Evolutionary conservation across 92 coral and sea anemone genomes (phyloP).

Genomic region (Chrysogorgia sp.): DNA sequence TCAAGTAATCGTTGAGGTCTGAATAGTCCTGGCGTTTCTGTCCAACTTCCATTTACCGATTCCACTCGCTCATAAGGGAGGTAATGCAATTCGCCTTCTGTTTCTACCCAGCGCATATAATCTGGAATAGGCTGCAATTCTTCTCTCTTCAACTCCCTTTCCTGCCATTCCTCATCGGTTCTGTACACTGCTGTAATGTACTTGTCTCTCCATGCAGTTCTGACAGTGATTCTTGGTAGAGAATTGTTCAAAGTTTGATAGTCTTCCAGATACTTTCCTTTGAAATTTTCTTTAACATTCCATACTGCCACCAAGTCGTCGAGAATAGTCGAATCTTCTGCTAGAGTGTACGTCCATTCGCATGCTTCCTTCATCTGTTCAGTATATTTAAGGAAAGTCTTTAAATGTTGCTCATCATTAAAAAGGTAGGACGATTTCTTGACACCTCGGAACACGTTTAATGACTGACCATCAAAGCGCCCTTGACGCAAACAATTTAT

Average conservation of each 20-base stretch:
- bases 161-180: no score
- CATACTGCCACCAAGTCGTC: conserved; percentile 24
- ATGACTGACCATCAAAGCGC: conserved; percentile 12
- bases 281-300: conserved; percentile 46
- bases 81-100: no score
- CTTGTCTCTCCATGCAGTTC: no score
- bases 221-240: no score
- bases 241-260: conserved; percentile 21
- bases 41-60: no score
- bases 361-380: conserved; percentile 8
- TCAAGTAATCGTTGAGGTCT: no score
- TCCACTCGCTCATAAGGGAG: no score
- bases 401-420: conserved; percentile 12
- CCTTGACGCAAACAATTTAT: conserved; percentile 5
- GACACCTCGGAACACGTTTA: conserved; percentile 7
- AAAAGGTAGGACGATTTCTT: conserved; percentile 7
- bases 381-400: background rate
- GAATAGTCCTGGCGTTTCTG: no score
- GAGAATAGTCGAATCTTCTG: background rate
- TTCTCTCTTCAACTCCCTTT: no score
- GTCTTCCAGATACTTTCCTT: conserved; percentile 43
- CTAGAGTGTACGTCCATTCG: conserved; percentile 1
- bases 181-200: no score
- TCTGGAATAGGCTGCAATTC: no score
- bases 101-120: no score